These are phyloP conservation scores for Parnassius smintheus DNA, from an alignment of 2,888 invertebrate genomes.

Conservation along the genomic window DNA sequence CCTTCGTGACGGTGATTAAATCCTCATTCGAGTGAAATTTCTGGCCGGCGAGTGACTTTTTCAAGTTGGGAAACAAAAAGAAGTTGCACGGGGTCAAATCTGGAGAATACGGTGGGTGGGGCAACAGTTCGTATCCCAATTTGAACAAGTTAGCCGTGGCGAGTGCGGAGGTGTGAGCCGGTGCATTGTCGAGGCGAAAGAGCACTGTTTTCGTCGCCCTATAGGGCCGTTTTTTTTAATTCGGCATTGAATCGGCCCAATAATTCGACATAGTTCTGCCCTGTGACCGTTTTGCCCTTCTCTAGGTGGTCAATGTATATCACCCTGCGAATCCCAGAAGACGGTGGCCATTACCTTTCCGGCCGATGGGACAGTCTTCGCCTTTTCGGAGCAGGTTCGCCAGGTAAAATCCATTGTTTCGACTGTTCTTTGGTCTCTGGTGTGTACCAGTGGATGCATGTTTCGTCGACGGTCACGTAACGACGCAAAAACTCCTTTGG, in stretches of 20 bases:
- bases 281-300: conserved; percentile 34
- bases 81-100: conserved; percentile 33
- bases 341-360: too few relatives aligned
- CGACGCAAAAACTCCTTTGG: too few relatives aligned
- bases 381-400: conserved; percentile 33
- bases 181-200: conserved; percentile 32
- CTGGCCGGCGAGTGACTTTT: conserved; percentile 18
- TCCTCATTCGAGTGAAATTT: conserved; percentile 21
- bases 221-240: conserved; percentile 27
- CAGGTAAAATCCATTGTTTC: too few relatives aligned
- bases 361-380: conserved; percentile 26
- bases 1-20: conserved; percentile 29
- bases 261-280: conserved; percentile 29
- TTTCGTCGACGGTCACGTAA: too few relatives aligned
- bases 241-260: conserved; percentile 1
- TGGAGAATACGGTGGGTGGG: conserved; percentile 31
- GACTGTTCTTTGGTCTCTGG: too few relatives aligned
- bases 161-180: conserved; percentile 29
- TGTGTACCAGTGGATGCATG: conserved; percentile 7
- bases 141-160: conserved; percentile 31
- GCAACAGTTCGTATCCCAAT: conserved; percentile 32
- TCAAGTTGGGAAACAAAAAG: conserved; percentile 27
- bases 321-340: conserved; percentile 30
- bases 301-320: conserved; percentile 33
- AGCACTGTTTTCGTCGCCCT: conserved; percentile 37